phyloP scores from a whole-genome alignment of 2,797 vertebrate genomes.

The Scolopax bukidnonensis region DNA sequence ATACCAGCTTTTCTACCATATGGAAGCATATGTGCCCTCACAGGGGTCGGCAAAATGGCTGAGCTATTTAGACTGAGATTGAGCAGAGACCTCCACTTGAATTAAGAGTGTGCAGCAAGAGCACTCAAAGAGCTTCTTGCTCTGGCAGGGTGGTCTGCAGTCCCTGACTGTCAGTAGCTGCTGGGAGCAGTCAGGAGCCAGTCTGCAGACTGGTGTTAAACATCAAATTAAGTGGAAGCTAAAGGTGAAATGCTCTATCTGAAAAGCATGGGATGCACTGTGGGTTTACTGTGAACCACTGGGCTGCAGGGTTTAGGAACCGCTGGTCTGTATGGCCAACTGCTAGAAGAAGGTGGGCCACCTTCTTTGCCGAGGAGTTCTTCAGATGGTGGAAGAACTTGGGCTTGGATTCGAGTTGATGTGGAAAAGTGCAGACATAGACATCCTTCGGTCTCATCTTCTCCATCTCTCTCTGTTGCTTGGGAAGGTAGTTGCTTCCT shows the following conservation, averaged over 20 bases:
- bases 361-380: not conserved
- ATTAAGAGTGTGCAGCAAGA: not conserved
- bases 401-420: not conserved
- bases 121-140: not conserved
- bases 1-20: not conserved
- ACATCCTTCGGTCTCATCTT: not conserved
- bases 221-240: not conserved
- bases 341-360: not conserved
- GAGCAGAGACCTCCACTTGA: conserved; percentile 9
- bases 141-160: conserved; percentile 17
- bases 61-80: not conserved
- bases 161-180: not conserved
- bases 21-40: not conserved
- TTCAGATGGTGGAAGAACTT: not conserved
- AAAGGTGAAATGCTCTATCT: not conserved
- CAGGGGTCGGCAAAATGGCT: not conserved
- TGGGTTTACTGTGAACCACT: not conserved
- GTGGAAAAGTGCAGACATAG: not conserved
- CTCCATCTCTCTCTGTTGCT: not conserved
- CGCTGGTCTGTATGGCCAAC: not conserved
- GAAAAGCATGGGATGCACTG: not conserved
- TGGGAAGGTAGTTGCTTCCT: not conserved
- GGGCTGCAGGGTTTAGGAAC: not conserved
- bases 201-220: not conserved
- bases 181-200: not conserved